A percentile compares a stretch with the other conserved stretches of the same genome.
Conservation (phyloP, 1,140 invertebrate genomes). For the Monomorium pharaonis region DNA sequence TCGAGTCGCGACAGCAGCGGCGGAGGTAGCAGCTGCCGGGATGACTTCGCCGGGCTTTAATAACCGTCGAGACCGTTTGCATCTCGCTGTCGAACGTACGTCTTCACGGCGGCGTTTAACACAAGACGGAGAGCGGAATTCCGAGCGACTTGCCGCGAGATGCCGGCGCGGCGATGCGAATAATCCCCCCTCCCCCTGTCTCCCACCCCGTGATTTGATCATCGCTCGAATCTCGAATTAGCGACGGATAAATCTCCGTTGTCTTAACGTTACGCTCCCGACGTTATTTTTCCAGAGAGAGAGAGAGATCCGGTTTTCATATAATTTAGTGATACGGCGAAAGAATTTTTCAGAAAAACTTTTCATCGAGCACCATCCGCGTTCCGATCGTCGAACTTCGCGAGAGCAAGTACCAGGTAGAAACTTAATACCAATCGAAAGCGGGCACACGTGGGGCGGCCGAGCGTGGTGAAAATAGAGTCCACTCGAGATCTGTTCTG, state of each 20-base stretch:
- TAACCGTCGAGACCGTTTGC: slow-evolving; percentile 38
- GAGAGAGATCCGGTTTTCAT: neutral
- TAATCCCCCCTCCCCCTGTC: too few relatives aligned
- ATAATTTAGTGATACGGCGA: slow-evolving; percentile 8
- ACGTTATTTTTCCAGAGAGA: neutral
- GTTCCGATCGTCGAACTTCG: slow-evolving; percentile 19
- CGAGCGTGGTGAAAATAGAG: slow-evolving; percentile 48
- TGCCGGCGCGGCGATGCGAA: neutral
- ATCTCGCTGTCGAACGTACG: neutral
- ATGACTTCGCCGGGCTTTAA: slow-evolving; percentile 26
- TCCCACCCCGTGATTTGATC: slow-evolving; percentile 25
- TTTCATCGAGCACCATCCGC: neutral
- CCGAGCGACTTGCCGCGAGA: neutral
- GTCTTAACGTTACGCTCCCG: neutral
- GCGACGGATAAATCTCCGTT: neutral
- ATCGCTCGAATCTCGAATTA: neutral
- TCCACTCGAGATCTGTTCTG: slow-evolving; percentile 34
- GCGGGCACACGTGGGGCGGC: neutral
- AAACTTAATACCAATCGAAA: slow-evolving; percentile 50
- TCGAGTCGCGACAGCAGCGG: neutral
- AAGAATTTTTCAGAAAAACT: neutral
- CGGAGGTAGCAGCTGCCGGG: slow-evolving; percentile 6
- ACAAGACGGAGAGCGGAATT: slow-evolving; percentile 34
- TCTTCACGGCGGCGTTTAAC: neutral
- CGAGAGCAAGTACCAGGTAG: neutral